A percentile compares a stretch with the other conserved stretches of the same genome.
phyloP scores from a whole-genome alignment of 2,797 vertebrate genomes.

The Platyrinchus mystaceus region DNA sequence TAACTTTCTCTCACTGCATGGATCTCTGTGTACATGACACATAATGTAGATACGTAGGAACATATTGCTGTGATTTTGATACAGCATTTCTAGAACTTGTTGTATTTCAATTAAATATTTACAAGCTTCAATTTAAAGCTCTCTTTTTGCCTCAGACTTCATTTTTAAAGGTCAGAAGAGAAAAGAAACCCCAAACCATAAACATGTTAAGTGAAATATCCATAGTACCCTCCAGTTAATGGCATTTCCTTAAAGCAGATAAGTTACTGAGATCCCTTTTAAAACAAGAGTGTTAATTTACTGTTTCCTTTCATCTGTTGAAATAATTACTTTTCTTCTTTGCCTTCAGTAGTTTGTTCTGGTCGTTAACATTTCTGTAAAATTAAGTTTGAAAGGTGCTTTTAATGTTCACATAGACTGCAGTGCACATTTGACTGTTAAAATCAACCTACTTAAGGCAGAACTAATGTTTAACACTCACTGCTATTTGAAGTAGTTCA shows the following conservation, averaged over 20 bases:
- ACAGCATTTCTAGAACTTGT: conserved; percentile 10
- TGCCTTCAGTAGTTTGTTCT: conserved; percentile 75
- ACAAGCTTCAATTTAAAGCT: too few species aligned
- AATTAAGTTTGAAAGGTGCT: conserved; percentile 78
- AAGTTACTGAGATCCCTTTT: conserved; percentile 43
- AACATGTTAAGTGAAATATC: conserved; percentile 38
- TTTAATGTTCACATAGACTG: conserved; percentile 77
- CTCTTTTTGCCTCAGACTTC: not conserved
- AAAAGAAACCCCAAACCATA: conserved; percentile 30
- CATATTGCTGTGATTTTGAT: not conserved
- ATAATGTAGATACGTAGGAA: not conserved
- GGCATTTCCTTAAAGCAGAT: conserved; percentile 63
- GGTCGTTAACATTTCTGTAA: conserved; percentile 81
- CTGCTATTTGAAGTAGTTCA: conserved; percentile 77
- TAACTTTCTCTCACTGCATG: not conserved
- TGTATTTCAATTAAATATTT: conserved; percentile 43
- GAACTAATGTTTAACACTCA: conserved; percentile 75
- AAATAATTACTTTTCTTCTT: conserved; percentile 80
- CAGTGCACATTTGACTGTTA: conserved; percentile 71
- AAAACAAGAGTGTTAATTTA: conserved; percentile 73
- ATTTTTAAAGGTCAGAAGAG: conserved; percentile 42
- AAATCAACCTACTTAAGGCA: conserved; percentile 73
- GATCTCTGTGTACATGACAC: not conserved
- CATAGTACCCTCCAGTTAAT: conserved; percentile 49
- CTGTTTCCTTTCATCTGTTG: conserved; percentile 81